Evolutionary conservation across 53 echinoderm and acorn worm species (phyloP).

Genomic region (Holothuria scabra): DNA sequence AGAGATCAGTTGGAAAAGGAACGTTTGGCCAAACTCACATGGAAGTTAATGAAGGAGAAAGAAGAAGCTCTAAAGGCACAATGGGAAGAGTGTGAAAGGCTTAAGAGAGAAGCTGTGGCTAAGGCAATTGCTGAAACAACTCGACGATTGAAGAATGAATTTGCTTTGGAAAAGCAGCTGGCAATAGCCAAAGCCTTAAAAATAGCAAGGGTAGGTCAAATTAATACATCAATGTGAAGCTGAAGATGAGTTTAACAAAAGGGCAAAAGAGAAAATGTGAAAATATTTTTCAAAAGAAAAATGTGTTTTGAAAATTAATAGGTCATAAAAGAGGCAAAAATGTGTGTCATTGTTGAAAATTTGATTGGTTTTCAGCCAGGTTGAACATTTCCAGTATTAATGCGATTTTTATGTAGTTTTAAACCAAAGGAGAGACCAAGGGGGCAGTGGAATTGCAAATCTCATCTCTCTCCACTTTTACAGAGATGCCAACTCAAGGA

Average conservation of each 20-base stretch:
- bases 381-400: too few species aligned
- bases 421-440: too few species aligned
- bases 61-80: constrained; percentile 82
- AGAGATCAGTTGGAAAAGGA: constrained; percentile 83
- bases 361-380: too few species aligned
- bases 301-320: too few species aligned
- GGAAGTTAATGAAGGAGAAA: constrained; percentile 84
- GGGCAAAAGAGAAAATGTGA: too few species aligned
- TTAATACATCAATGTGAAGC: neutral
- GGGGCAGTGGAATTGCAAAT: too few species aligned
- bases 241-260: neutral
- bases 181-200: constrained; percentile 86
- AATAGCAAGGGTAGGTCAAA: constrained; percentile 82
- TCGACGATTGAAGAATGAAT: constrained; percentile 69
- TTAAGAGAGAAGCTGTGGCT: constrained; percentile 80
- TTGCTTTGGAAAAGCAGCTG: constrained; percentile 83
- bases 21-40: constrained; percentile 75
- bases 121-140: constrained; percentile 85
- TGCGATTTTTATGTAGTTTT: too few species aligned
- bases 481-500: too few species aligned
- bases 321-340: too few species aligned
- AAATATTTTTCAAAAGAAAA: too few species aligned
- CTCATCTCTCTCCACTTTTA: too few species aligned
- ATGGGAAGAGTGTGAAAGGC: constrained; percentile 93
- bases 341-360: too few species aligned